Conservation (phyloP, 2,113 vertebrate species). For the Ceyx cyanopectus region DNA sequence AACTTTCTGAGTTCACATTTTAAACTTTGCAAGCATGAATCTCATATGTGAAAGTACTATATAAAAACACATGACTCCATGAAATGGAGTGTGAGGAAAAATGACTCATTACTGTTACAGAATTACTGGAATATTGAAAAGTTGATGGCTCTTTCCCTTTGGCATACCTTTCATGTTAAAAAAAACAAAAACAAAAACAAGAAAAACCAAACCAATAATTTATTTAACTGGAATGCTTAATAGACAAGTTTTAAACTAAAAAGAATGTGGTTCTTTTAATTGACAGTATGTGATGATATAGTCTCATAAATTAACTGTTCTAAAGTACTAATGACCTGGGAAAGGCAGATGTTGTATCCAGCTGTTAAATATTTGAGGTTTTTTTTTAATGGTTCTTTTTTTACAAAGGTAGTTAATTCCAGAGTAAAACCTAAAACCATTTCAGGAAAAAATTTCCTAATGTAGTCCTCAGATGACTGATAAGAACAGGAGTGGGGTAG, state of each 20-base stretch:
- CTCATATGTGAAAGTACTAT: neutral
- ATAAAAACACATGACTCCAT: neutral
- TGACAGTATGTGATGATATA: neutral
- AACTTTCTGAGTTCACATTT: neutral
- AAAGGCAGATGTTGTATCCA: conserved; percentile 68
- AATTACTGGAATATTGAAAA: neutral
- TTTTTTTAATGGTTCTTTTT: conserved; percentile 53
- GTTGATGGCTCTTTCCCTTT: neutral
- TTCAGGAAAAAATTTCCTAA: neutral
- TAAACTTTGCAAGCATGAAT: neutral
- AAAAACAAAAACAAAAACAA: neutral
- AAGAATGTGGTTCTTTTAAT: neutral
- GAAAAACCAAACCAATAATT: too few species aligned
- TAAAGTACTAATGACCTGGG: conserved; percentile 57
- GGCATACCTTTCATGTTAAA: neutral
- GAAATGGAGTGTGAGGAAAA: neutral
- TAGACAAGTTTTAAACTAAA: neutral
- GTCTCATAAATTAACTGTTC: conserved; percentile 51
- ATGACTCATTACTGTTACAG: neutral
- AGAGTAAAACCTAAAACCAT: conserved; percentile 7
- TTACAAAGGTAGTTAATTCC: conserved; percentile 29
- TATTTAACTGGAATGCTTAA: neutral
- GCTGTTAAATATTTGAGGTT: conserved; percentile 34
- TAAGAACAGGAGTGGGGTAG: neutral
- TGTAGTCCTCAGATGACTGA: neutral